Conservation (phyloP, 2,888 invertebrate species). For the Leucophora obtusa region DNA sequence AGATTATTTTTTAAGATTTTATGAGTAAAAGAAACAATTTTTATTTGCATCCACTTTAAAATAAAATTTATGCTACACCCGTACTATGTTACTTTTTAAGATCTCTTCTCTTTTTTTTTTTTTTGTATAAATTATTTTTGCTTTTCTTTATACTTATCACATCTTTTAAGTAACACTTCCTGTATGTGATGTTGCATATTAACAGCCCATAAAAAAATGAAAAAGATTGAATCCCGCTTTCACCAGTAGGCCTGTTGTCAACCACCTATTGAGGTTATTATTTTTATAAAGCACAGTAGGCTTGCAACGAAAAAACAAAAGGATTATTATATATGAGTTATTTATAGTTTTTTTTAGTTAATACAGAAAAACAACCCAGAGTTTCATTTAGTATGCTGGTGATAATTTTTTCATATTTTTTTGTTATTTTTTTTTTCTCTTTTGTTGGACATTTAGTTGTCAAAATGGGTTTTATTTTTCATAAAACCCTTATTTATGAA, state of each 20-base stretch:
- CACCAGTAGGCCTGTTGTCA: conserved; percentile 58
- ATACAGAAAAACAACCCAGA: conserved; percentile 2
- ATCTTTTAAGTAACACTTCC: conserved; percentile 63
- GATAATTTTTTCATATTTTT: not conserved
- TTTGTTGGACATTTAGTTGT: conserved; percentile 49
- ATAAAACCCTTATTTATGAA: conserved; percentile 52
- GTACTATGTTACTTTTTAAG: conserved; percentile 43
- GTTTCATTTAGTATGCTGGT: conserved; percentile 39
- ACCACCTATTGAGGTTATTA: conserved; percentile 63
- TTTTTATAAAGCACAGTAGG: conserved; percentile 59
- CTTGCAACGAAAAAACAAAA: conserved; percentile 52
- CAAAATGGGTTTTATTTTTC: conserved; percentile 10
- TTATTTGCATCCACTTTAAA: conserved; percentile 11
- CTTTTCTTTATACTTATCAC: conserved; percentile 57
- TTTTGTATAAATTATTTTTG: conserved; percentile 17
- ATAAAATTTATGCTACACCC: conserved; percentile 49
- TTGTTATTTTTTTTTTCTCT: not conserved
- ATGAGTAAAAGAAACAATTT: too few species aligned
- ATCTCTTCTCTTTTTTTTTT: not conserved
- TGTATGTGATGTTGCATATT: conserved; percentile 63
- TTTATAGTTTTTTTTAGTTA: not conserved
- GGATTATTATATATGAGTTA: conserved; percentile 45
- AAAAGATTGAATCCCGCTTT: conserved; percentile 48
- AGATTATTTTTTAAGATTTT: too few species aligned
- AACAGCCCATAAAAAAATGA: conserved; percentile 44